Percentiles rank a stretch among this genome's conserved stretches.
Evolutionary conservation across 2,113 vertebrate species (phyloP).

Genomic region (Cololabis saira): DNA sequence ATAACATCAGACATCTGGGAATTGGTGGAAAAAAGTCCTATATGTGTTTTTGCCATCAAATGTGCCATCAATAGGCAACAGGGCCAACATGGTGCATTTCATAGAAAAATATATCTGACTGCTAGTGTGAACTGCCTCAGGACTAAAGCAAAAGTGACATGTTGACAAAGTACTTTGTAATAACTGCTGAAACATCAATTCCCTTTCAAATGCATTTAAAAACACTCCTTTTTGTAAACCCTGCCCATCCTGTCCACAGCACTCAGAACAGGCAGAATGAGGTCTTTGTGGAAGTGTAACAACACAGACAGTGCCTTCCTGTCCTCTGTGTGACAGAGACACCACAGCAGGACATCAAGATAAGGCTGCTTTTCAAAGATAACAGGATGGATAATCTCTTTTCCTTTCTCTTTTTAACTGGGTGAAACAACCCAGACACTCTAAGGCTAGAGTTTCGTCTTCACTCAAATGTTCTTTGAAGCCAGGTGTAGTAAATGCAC

Average conservation of each 20-base stretch:
- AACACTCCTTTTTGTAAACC: conserved; percentile 44
- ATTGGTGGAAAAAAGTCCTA: conserved; percentile 20
- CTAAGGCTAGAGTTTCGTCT: conserved; percentile 36
- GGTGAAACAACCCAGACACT: conserved; percentile 38
- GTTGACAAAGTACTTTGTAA: conserved; percentile 60
- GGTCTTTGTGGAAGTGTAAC: conserved; percentile 60
- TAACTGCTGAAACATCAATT: conserved; percentile 70
- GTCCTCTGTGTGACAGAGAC: conserved; percentile 59
- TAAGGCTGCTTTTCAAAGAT: conserved; percentile 72
- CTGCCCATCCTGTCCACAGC: conserved; percentile 56
- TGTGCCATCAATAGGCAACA: conserved; percentile 18
- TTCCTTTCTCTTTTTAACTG: conserved; percentile 22
- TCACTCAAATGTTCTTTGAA: conserved; percentile 45
- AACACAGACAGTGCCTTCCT: conserved; percentile 69
- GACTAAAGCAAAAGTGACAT: conserved; percentile 21
- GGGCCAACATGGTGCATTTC: conserved; percentile 3
- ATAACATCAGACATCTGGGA: conserved; percentile 35
- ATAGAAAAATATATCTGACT: conserved; percentile 46
- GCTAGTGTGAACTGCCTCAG: conserved; percentile 47
- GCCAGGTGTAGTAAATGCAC: conserved; percentile 69
- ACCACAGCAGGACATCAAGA: conserved; percentile 75
- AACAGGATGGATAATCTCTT: conserved; percentile 63
- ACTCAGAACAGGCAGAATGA: conserved; percentile 46
- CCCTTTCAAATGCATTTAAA: conserved; percentile 62
- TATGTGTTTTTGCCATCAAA: conserved; percentile 6